phyloP scores from a whole-genome alignment of 2,797 vertebrate species.

The Valencia hispanica region DNA sequence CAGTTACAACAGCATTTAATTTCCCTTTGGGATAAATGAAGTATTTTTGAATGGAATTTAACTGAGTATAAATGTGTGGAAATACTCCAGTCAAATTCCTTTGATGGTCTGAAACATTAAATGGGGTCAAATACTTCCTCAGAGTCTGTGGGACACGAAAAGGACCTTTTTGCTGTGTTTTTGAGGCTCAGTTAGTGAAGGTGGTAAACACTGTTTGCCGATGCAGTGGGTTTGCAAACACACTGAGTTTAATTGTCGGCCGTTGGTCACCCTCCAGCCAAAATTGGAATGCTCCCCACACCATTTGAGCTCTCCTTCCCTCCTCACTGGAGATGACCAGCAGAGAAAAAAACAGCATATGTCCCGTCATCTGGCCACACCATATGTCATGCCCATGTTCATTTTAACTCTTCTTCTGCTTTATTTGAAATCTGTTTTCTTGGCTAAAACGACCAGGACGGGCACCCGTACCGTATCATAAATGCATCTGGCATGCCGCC shows the following conservation, averaged over 20 bases:
- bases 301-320: conserved; percentile 50
- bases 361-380: conserved; percentile 71
- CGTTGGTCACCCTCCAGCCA: conserved; percentile 38
- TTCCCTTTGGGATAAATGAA: background rate
- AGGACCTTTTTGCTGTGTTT: conserved; percentile 15
- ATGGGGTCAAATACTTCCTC: background rate
- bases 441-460: conserved; percentile 29
- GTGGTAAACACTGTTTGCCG: too few relatives aligned
- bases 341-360: conserved; percentile 54
- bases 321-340: conserved; percentile 56
- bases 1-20: background rate
- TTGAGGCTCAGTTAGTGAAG: background rate
- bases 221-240: conserved; percentile 42
- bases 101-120: background rate
- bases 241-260: conserved; percentile 61
- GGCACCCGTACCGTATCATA: conserved; percentile 31
- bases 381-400: conserved; percentile 60
- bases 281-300: conserved; percentile 22
- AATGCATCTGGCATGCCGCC: conserved; percentile 46
- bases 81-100: background rate
- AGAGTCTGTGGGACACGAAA: background rate
- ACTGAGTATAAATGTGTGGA: background rate
- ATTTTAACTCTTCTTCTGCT: conserved; percentile 40
- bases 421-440: conserved; percentile 53
- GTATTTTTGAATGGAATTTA: background rate